These are phyloP conservation scores for Limnephilus lunatus DNA, from an alignment of 2,888 invertebrate genomes.

Conservation along the genomic window DNA sequence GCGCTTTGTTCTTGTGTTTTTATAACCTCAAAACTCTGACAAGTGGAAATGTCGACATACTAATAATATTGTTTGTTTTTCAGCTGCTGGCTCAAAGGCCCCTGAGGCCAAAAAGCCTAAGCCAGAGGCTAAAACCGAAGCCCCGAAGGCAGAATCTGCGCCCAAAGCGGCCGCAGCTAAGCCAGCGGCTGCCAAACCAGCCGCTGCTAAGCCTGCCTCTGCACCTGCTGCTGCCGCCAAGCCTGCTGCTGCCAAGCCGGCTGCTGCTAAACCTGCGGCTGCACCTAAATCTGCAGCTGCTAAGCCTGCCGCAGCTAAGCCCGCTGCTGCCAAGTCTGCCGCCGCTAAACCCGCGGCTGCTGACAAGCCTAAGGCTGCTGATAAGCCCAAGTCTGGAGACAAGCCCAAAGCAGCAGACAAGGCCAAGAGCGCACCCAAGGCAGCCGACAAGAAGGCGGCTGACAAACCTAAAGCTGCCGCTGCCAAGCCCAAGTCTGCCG, in stretches of 20 bases:
- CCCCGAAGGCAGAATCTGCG: conserved; percentile 73
- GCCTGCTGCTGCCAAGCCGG: conserved; percentile 68
- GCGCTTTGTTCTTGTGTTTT: neutral
- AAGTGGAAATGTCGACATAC: neutral
- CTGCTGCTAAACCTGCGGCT: conserved; percentile 71
- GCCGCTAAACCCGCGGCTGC: conserved; percentile 73
- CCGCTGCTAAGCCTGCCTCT: conserved; percentile 69
- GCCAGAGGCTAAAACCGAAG: conserved; percentile 71
- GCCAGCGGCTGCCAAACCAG: conserved; percentile 76
- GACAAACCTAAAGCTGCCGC: conserved; percentile 69
- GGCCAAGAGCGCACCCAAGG: conserved; percentile 71
- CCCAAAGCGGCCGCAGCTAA: conserved; percentile 69
- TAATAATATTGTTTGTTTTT: conserved; percentile 42
- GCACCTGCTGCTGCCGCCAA: conserved; percentile 70
- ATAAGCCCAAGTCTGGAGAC: conserved; percentile 70
- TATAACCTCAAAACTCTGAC: conserved; percentile 59
- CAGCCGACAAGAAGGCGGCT: conserved; percentile 73
- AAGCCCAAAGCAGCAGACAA: conserved; percentile 67
- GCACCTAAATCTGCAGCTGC: conserved; percentile 68
- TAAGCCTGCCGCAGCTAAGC: conserved; percentile 72
- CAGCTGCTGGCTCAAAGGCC: conserved; percentile 73
- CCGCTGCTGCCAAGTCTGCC: conserved; percentile 76
- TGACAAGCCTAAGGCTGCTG: conserved; percentile 69
- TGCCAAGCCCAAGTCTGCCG: conserved; percentile 73
- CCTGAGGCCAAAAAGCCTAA: conserved; percentile 74